Evolutionary conservation across 2,888 invertebrate species (phyloP).

Genomic region (Caenorhabditis japonica): DNA sequence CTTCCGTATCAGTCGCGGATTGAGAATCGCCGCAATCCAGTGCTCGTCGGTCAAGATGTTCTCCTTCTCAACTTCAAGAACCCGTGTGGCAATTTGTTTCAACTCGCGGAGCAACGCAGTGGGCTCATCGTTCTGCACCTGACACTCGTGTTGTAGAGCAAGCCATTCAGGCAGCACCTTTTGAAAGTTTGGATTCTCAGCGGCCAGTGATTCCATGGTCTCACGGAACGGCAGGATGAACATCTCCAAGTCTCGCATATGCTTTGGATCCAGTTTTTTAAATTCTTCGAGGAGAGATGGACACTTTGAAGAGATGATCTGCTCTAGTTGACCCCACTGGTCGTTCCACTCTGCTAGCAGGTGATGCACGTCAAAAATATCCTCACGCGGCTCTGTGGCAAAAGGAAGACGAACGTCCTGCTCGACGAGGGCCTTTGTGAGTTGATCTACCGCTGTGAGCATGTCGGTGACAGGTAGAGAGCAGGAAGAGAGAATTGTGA

Average conservation of each 20-base stretch:
- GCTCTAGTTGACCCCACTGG: constrained; percentile 41
- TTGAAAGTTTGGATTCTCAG: constrained; percentile 57
- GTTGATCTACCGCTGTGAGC: constrained; percentile 46
- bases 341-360: constrained; percentile 58
- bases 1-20: constrained; percentile 63
- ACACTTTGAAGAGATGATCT: constrained; percentile 32
- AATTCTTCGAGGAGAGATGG: constrained; percentile 31
- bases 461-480: constrained; percentile 52
- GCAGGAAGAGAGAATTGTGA: constrained; percentile 39
- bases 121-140: constrained; percentile 55
- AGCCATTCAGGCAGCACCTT: constrained; percentile 61
- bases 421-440: constrained; percentile 41
- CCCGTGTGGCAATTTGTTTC: constrained; percentile 40
- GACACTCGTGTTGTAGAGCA: constrained; percentile 61
- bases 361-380: constrained; percentile 54
- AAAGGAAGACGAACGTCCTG: constrained; percentile 55
- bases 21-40: constrained; percentile 70
- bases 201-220: constrained; percentile 59
- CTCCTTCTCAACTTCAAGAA: constrained; percentile 44
- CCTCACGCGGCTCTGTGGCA: constrained; percentile 36
- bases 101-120: constrained; percentile 47
- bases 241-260: constrained; percentile 62
- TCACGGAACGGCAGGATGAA: constrained; percentile 72
- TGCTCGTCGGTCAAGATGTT: constrained; percentile 64
- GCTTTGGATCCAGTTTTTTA: constrained; percentile 32